A percentile compares a stretch with the other conserved stretches of the same genome.
Conservation (phyloP, 92 coral and sea anemone species). For the Chrysogorgia sp. region DNA sequence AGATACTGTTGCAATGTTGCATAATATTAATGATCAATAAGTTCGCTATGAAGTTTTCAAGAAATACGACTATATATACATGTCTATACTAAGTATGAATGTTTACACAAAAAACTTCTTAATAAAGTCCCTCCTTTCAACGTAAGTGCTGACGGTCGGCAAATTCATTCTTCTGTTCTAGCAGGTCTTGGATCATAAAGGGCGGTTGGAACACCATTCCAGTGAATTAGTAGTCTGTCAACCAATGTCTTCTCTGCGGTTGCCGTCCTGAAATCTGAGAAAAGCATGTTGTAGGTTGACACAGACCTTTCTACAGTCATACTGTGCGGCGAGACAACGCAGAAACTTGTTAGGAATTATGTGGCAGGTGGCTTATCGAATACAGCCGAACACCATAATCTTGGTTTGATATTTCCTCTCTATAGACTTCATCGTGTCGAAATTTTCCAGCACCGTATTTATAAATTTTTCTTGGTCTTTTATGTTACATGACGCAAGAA, state of each 20-base stretch:
- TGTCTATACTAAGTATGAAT: no score
- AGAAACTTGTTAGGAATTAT: not conserved
- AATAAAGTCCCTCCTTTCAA: conserved; percentile 13
- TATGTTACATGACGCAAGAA: not conserved
- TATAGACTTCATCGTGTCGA: not conserved
- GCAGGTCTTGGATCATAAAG: conserved; percentile 21
- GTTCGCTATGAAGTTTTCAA: no score
- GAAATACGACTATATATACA: no score
- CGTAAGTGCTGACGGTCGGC: conserved; percentile 4
- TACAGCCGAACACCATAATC: conserved; percentile 9
- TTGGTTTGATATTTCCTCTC: not conserved
- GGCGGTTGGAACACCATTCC: conserved; percentile 29
- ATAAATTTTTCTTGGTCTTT: not conserved
- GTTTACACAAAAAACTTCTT: conserved; percentile 17
- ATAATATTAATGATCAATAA: no score
- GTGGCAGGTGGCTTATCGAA: conserved; percentile 4
- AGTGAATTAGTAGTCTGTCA: conserved; percentile 5
- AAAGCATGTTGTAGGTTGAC: conserved; percentile 28
- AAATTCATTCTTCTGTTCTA: conserved; percentile 13
- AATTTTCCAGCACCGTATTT: conserved; percentile 1
- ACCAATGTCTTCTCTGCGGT: conserved; percentile 2
- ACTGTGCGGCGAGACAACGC: conserved; percentile 21
- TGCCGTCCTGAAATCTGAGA: conserved; percentile 7
- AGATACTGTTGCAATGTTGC: no score
- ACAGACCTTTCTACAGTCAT: conserved; percentile 22